Evolutionary conservation across 2,113 vertebrate species (phyloP).

Genomic region (Gymnocephalus cernua): DNA sequence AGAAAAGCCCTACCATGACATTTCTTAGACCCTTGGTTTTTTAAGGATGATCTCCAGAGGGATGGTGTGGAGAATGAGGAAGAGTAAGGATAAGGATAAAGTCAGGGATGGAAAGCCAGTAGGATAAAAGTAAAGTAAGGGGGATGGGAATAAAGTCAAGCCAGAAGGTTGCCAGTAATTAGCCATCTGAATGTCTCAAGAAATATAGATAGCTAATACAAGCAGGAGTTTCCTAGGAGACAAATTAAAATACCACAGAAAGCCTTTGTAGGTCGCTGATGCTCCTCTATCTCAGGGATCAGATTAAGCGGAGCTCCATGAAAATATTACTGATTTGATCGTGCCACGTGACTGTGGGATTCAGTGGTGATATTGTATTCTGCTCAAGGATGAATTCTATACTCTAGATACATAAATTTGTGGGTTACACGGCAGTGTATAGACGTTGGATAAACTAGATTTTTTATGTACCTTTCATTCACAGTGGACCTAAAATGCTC

Average conservation of each 20-base stretch:
- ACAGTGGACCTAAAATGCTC: not conserved
- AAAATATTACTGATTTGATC: constrained; percentile 49
- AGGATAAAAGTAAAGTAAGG: constrained; percentile 20
- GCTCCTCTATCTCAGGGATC: constrained; percentile 36
- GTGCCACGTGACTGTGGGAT: constrained; percentile 8
- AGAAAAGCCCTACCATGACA: not conserved
- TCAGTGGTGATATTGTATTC: not conserved
- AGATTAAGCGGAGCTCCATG: constrained; percentile 45
- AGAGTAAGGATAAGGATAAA: not conserved
- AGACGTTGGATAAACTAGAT: not conserved
- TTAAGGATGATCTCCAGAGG: not conserved
- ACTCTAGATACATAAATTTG: not conserved
- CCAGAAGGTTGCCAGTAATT: constrained; percentile 40
- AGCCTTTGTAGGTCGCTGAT: constrained; percentile 32
- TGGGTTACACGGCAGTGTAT: not conserved
- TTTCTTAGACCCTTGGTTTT: constrained; percentile 13
- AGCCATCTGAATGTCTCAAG: constrained; percentile 9
- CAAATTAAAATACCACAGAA: constrained; percentile 47
- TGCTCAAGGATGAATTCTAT: not conserved
- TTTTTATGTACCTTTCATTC: not conserved
- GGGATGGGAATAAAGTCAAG: not conserved
- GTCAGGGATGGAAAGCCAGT: constrained; percentile 17
- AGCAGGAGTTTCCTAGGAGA: constrained; percentile 35
- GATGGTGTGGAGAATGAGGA: not conserved
- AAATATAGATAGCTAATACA: constrained; percentile 31